Percentiles rank a stretch among this genome's conserved stretches.
Evolutionary conservation across 1,140 invertebrate genomes (phyloP).

Genomic region (Drosophila pseudoananassae): DNA sequence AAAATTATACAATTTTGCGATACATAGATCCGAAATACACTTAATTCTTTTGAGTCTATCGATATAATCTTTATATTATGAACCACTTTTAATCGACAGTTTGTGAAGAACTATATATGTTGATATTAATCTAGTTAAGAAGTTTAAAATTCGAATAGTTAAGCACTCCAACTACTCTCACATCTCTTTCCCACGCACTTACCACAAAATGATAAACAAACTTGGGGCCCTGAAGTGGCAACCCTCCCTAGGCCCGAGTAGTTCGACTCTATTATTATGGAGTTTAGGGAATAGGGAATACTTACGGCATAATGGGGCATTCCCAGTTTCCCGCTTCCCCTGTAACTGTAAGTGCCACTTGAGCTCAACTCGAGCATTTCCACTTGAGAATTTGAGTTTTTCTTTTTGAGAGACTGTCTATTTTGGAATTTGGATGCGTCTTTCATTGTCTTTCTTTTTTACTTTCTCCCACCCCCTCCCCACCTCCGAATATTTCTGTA

Average conservation of each 20-base stretch:
- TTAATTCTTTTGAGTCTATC: no score
- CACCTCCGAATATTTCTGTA: background rate
- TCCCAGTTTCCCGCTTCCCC: conserved; percentile 12
- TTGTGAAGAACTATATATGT: no score
- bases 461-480: conserved; percentile 3
- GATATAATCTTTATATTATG: no score
- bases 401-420: conserved; percentile 5
- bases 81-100: no score
- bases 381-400: conserved; percentile 34
- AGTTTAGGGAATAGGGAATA: background rate
- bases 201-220: background rate
- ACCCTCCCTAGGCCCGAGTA: background rate
- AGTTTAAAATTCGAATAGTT: background rate
- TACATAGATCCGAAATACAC: no score
- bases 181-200: background rate
- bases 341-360: conserved; percentile 34
- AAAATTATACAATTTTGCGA: no score
- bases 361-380: conserved; percentile 21
- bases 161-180: background rate
- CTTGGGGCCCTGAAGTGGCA: background rate
- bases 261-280: background rate
- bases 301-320: conserved; percentile 13
- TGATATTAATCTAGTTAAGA: no score
- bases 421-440: conserved; percentile 21
- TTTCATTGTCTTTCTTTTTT: background rate